Conservation (phyloP, 2,113 vertebrate species). For the Gasterosteus aculeatus region DNA sequence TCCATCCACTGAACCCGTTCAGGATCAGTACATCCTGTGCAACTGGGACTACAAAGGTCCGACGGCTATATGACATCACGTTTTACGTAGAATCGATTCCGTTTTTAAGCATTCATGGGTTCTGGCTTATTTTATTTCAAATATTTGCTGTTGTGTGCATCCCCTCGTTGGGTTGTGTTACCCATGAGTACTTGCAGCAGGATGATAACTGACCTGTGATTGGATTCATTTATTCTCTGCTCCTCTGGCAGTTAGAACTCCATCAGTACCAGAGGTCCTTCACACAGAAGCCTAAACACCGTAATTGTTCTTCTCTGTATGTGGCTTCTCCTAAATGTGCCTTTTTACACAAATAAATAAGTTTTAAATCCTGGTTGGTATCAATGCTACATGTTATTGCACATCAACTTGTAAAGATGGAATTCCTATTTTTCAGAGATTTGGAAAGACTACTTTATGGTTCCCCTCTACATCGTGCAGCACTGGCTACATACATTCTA, state of each 20-base stretch:
- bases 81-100: not conserved
- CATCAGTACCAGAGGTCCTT: not conserved
- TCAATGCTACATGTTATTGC: not conserved
- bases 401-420: not conserved
- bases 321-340: slow-evolving; percentile 56
- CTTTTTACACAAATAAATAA: slow-evolving; percentile 67
- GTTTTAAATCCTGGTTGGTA: slow-evolving; percentile 30
- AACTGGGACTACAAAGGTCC: slow-evolving; percentile 1
- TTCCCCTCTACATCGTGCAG: no score
- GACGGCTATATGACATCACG: not conserved
- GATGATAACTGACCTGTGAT: not conserved
- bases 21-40: not conserved
- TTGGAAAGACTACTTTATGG: no score
- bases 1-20: not conserved
- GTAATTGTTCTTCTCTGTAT: slow-evolving; percentile 1
- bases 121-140: slow-evolving; percentile 1
- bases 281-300: not conserved
- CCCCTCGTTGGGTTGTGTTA: not conserved
- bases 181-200: not conserved
- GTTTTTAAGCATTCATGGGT: not conserved
- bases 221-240: not conserved
- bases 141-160: not conserved
- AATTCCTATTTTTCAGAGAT: no score
- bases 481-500: no score
- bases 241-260: not conserved